A percentile compares a stretch with the other conserved stretches of the same genome.
These are phyloP conservation scores for Archips xylosteana DNA, from an alignment of 2,888 invertebrate genomes.

Conservation along the genomic window DNA sequence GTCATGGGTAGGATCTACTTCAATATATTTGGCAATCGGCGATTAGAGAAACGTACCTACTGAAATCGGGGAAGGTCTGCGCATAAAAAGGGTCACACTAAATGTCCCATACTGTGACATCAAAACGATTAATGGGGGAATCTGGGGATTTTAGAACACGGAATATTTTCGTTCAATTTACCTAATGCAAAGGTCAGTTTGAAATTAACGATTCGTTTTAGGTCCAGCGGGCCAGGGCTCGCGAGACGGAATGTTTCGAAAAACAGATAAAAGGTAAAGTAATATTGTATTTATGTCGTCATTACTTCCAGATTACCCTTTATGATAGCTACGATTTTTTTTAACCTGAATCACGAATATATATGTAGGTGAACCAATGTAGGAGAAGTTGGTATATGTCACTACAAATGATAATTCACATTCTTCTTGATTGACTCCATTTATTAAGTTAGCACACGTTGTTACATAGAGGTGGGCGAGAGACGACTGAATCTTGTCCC, in stretches of 20 bases:
- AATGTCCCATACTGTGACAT: conserved; percentile 84
- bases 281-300: background rate
- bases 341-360: no score
- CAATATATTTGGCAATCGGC: conserved; percentile 59
- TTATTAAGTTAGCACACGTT: no score
- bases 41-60: conserved; percentile 71
- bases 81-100: conserved; percentile 84
- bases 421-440: no score
- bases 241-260: background rate
- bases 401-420: no score
- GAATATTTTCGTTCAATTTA: conserved; percentile 78
- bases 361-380: no score
- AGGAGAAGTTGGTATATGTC: no score
- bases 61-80: conserved; percentile 65
- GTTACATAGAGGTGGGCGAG: no score
- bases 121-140: conserved; percentile 81
- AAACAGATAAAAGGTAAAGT: background rate
- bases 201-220: conserved; percentile 66
- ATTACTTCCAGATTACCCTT: no score
- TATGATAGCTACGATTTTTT: no score
- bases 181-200: conserved; percentile 70
- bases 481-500: no score
- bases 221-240: conserved; percentile 42
- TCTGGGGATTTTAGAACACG: conserved; percentile 62
- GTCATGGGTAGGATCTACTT: background rate